Percentiles rank a stretch among this genome's conserved stretches.
These are phyloP conservation scores for Mesocricetus auratus DNA, from an alignment of 2,113 vertebrate species.

Conservation along the genomic window DNA sequence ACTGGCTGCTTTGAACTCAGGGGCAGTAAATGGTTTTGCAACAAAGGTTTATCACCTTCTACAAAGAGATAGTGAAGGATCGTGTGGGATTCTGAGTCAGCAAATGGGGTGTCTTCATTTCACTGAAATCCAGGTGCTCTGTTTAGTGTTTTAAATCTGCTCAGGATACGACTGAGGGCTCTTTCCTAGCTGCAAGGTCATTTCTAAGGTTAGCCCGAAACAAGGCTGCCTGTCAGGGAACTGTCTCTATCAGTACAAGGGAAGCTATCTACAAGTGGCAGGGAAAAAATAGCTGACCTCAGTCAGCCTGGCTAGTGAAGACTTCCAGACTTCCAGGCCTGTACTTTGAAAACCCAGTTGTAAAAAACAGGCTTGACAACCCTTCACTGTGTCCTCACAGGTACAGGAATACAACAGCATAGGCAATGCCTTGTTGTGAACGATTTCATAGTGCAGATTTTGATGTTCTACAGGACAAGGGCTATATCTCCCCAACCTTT, in stretches of 20 bases:
- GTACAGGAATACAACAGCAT: background rate
- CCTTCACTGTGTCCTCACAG: background rate
- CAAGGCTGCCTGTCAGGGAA: conserved; percentile 43
- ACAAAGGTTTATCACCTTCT: conserved; percentile 12
- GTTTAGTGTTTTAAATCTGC: conserved; percentile 22
- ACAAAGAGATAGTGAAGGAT: background rate
- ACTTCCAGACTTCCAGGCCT: conserved; percentile 7
- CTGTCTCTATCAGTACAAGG: conserved; percentile 56
- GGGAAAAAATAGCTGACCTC: conserved; percentile 79
- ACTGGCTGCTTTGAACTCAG: background rate
- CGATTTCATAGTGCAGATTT: background rate
- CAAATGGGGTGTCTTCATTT: background rate
- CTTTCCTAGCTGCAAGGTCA: conserved; percentile 66
- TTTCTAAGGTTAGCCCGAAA: conserved; percentile 39
- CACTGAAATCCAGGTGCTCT: background rate
- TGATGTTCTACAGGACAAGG: background rate
- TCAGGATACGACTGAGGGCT: background rate
- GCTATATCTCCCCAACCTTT: background rate
- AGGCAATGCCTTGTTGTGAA: background rate
- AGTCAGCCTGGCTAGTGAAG: background rate
- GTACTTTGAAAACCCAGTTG: background rate
- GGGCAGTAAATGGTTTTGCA: background rate
- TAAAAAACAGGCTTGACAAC: conserved; percentile 14
- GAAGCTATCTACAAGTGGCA: conserved; percentile 72
- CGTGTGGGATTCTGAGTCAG: conserved; percentile 33